Conservation (phyloP, 2,888 invertebrate genomes). For the Proisotoma minuta region DNA sequence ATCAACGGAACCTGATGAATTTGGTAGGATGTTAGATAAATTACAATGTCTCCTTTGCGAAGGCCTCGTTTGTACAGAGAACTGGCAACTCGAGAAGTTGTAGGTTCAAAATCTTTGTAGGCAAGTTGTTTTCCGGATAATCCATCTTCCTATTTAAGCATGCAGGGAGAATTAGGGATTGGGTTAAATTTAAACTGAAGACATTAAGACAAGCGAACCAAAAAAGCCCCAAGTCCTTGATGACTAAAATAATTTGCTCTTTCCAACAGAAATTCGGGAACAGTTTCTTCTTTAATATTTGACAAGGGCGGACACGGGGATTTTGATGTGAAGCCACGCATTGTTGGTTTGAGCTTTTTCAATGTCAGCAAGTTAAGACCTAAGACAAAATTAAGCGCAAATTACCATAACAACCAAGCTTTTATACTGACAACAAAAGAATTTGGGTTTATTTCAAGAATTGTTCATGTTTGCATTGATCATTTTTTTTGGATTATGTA, state of each 20-base stretch:
- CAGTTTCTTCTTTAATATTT: conserved; percentile 19
- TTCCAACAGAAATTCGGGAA: conserved; percentile 27
- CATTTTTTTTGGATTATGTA: too few species aligned
- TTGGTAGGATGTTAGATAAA: conserved; percentile 37
- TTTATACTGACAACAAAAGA: too few species aligned
- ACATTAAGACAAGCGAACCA: too few species aligned
- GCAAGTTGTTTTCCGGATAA: conserved; percentile 58
- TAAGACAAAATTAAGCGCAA: not conserved
- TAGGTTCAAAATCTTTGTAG: conserved; percentile 53
- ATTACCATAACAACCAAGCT: too few species aligned
- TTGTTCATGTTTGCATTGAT: too few species aligned
- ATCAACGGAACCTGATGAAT: conserved; percentile 28
- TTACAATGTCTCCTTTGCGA: conserved; percentile 36
- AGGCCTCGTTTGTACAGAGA: conserved; percentile 39
- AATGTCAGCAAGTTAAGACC: not conserved
- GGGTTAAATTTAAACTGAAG: too few species aligned
- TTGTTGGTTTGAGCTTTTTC: not conserved
- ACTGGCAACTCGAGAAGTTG: conserved; percentile 36
- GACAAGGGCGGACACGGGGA: conserved; percentile 7
- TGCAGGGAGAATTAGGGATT: too few species aligned
- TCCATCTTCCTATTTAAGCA: conserved; percentile 56
- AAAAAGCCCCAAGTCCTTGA: conserved; percentile 22
- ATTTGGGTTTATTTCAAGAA: too few species aligned
- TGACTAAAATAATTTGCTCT: conserved; percentile 19
- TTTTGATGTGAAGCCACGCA: conserved; percentile 3